A percentile compares a stretch with the other conserved stretches of the same genome.
Conservation (phyloP, 2,888 invertebrate species). For the Urechis unicinctus region DNA sequence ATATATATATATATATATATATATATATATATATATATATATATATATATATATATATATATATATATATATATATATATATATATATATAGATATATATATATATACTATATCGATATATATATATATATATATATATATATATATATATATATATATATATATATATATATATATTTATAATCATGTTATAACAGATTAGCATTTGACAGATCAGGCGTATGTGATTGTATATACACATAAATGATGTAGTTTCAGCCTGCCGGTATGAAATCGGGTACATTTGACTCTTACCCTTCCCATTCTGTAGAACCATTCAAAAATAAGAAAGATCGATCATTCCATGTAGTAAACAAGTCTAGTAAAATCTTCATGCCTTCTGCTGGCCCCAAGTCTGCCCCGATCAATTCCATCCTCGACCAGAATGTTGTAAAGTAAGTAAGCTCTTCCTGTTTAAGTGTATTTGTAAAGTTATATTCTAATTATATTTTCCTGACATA, state of each 20-base stretch:
- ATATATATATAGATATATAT: too few relatives aligned
- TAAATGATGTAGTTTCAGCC: constrained; percentile 26
- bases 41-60: constrained; percentile 5
- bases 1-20: too few relatives aligned
- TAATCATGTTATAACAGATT: too few relatives aligned
- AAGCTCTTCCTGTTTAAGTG: too few relatives aligned
- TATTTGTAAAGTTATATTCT: not conserved
- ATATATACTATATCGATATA: too few relatives aligned
- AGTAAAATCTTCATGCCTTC: constrained; percentile 47
- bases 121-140: too few relatives aligned
- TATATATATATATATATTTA: too few relatives aligned
- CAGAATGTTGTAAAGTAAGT: constrained; percentile 44
- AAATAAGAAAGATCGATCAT: constrained; percentile 24
- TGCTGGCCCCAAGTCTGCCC: constrained; percentile 44
- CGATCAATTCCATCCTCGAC: constrained; percentile 42
- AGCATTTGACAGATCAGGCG: too few relatives aligned
- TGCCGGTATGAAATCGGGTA: constrained; percentile 47
- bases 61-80: constrained; percentile 10
- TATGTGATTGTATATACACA: not conserved
- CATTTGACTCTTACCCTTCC: constrained; percentile 48
- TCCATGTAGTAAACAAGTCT: constrained; percentile 46
- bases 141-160: too few relatives aligned
- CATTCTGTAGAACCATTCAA: constrained; percentile 46
- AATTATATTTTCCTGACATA: too few relatives aligned
- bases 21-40: too few relatives aligned